Evolutionary conservation across 2,113 vertebrate species (phyloP), one percentile per base, ranked within the genome.

Genomic region (Petaurus breviceps): DNA sequence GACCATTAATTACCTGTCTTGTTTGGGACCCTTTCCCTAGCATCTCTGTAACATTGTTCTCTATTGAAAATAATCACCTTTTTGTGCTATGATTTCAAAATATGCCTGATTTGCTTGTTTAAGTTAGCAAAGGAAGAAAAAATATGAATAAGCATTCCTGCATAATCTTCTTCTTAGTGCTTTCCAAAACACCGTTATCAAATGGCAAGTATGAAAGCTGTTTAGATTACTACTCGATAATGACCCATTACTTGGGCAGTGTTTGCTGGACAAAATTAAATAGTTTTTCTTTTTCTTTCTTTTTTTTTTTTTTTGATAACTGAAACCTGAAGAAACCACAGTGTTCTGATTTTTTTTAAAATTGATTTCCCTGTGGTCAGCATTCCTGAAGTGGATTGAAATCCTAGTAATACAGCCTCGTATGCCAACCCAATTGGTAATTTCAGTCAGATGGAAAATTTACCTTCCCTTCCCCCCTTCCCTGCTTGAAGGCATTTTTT

Each of bases 351-450:
- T 95, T 90, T 55, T 89, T 46, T 28, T 54, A 90, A 90, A 49
- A 90, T 28, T 49, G 90, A 90, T 90, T 90, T 90, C 68, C 95
- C 91, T 84, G 26, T 0, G 51, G 57, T 10, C 91, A 89, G 94
- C n/a, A 31, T 54, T n/a, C 95, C 49, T 8, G 5, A 43, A 53
- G 95, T 57, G 95, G 90, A 92, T 49, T 94, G 97, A 96, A 96
- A 93, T 51, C 97, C 95, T 49, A 50, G 92, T 47, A 37, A 16
- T 91, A 92, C 84, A 31, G 89, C 54, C 31, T 43, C 51, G 49
- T 3, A 51, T 25, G 95, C 96, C 95, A 24, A 54, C 37, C 54
- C 92, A 92, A 68, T 90, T 25, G 93, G 94, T 46, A 93, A 93
- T 90, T 92, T n/a, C 96, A 28, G 51, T 93, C 91, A 19, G 0